Percentiles rank a stretch among this genome's conserved stretches.
These are phyloP conservation scores for Saccopteryx bilineata DNA, from an alignment of 2,113 vertebrate genomes.

Conservation along the genomic window DNA sequence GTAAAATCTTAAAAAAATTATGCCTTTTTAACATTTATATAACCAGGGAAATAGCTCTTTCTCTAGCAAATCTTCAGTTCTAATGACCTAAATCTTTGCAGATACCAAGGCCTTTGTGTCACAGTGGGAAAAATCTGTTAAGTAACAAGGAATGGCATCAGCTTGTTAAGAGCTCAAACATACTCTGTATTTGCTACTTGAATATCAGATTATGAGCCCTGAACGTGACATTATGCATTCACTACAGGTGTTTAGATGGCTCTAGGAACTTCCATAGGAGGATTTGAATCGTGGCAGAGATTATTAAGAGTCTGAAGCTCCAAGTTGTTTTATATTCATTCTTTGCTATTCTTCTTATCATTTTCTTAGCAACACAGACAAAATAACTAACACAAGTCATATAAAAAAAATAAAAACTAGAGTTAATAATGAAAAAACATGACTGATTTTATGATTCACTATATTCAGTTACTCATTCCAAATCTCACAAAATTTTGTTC, in stretches of 20 bases:
- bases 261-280: background rate
- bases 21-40: conserved; percentile 6
- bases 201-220: background rate
- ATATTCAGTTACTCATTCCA: background rate
- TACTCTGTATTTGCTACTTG: background rate
- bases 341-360: background rate
- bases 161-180: background rate
- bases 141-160: background rate
- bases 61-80: background rate
- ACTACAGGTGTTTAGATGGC: background rate
- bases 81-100: background rate
- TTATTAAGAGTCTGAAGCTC: background rate
- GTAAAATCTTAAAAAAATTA: background rate
- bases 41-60: conserved; percentile 30
- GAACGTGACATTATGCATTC: background rate
- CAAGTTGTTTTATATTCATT: background rate
- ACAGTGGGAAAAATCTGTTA: background rate
- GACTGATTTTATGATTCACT: background rate
- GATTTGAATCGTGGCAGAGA: background rate
- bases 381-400: background rate
- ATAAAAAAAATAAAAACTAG: background rate
- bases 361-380: background rate
- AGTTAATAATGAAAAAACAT: background rate
- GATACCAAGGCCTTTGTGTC: background rate
- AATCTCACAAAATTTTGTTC: background rate